phyloP scores from a whole-genome alignment of 2,888 invertebrate species.

The Alentia gelatinosa region DNA sequence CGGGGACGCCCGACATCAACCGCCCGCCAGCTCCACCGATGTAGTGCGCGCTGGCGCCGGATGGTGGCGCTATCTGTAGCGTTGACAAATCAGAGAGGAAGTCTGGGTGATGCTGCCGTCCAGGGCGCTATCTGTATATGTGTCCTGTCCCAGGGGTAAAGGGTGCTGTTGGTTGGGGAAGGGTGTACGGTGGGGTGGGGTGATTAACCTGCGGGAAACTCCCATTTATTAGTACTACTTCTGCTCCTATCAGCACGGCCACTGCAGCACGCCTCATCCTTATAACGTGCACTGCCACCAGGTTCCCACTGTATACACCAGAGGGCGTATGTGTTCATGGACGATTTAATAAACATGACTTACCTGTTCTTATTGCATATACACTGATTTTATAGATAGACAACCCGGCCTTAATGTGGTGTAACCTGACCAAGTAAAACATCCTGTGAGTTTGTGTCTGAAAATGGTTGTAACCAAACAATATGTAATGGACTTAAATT shows the following conservation, averaged over 20 bases:
- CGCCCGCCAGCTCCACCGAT: neutral
- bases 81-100: conserved; percentile 32
- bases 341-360: too few relatives aligned
- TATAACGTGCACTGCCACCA: neutral
- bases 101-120: neutral
- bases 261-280: neutral
- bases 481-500: too few relatives aligned
- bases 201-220: conserved; percentile 27
- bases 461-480: too few relatives aligned
- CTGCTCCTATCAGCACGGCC: neutral
- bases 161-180: neutral
- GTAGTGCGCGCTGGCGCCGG: conserved; percentile 17
- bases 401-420: too few relatives aligned
- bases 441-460: too few relatives aligned
- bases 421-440: too few relatives aligned
- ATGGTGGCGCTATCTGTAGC: conserved; percentile 8
- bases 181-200: neutral
- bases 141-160: neutral
- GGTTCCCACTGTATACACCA: neutral
- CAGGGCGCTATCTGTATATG: neutral
- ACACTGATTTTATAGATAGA: too few relatives aligned
- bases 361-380: too few relatives aligned
- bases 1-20: conserved; percentile 2
- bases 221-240: conserved; percentile 36
- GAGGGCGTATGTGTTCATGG: neutral